Evolutionary conservation across 2,888 invertebrate genomes (phyloP), one percentile per base, ranked within the genome.

Genomic region (Parnassius smintheus): DNA sequence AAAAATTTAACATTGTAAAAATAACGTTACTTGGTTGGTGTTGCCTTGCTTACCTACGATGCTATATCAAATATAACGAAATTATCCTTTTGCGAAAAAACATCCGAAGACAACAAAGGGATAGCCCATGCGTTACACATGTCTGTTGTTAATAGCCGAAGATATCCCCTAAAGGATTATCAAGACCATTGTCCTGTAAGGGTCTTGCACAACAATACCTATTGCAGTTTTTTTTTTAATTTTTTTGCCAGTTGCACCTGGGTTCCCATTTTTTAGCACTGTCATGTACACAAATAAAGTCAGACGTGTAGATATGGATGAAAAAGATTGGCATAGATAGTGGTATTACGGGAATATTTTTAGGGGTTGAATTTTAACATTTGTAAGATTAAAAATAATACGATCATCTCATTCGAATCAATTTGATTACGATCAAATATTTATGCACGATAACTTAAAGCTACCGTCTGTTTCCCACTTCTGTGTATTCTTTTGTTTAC

Each of bases 61-160:
- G 53, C 49, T 22, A 57, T 65, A 65, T 64, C 52, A 53, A 63
- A 65, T n/a, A 42, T 50, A 65, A 61, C 54, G 57, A 66, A 61
- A 66, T 67, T 61, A 73, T 73, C 70, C 70, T 68, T 72, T 70
- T 65, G 53, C 67, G 65, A 56, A 68, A 70, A 69, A 70, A 71
- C 50, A 55, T 58, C 44, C 9, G 9, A 51, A 57, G 10, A 9
- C 25, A 49, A 72, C 80, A 82, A 87, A 78, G 71, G 76, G 70
- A 65, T 73, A 75, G 78, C 70, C 83, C 80, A 83, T 77, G 82
- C 81, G 81, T 82, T 83, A 85, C 85, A 85, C 81, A 87, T 85
- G 86, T 84, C 82, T 82, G 74, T 70, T 64, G 68, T 74, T 72
- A 77, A 78, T 78, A 74, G 70, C 67, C 66, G 59, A 67, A 72